phyloP scores from a whole-genome alignment of 92 coral and sea anemone species.

The Hydrozoanthus gracilis region DNA sequence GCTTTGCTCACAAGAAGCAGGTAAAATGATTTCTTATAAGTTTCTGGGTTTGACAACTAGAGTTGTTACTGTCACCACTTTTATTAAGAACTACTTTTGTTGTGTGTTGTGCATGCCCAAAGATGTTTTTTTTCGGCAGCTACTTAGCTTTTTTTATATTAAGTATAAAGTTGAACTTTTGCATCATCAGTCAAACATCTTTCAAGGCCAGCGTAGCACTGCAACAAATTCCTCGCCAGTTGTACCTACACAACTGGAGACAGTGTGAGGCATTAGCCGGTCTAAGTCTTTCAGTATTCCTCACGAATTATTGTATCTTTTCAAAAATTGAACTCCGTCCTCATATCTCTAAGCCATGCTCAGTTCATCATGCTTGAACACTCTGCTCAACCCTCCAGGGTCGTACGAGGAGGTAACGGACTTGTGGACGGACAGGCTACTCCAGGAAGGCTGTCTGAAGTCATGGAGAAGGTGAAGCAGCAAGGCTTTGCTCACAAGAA shows the following conservation, averaged over 20 bases:
- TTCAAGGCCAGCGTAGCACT: constrained; percentile 39
- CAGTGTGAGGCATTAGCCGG: too few relatives aligned
- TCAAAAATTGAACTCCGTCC: too few relatives aligned
- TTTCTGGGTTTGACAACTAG: neutral
- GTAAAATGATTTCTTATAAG: neutral
- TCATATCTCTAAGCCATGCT: too few relatives aligned
- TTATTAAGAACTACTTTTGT: neutral
- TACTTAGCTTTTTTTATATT: too few relatives aligned
- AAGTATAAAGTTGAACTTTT: neutral
- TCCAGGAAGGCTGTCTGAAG: constrained; percentile 53
- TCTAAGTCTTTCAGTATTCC: too few relatives aligned
- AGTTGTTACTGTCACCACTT: too few relatives aligned
- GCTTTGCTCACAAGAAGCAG: constrained; percentile 64
- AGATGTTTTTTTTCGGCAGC: too few relatives aligned
- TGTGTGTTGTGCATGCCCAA: neutral
- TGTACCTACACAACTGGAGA: constrained; percentile 72
- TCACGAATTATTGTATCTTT: too few relatives aligned
- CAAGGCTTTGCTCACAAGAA: constrained; percentile 60
- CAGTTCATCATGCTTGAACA: too few relatives aligned
- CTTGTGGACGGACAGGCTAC: constrained; percentile 67
- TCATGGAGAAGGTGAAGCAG: constrained; percentile 62
- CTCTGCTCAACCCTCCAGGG: constrained; percentile 9
- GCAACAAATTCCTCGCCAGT: constrained; percentile 49
- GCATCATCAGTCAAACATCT: constrained; percentile 6
- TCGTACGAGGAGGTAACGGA: constrained; percentile 73